Evolutionary conservation across 2,888 invertebrate genomes (phyloP).

Genomic region (Eumerus sabulonum): DNA sequence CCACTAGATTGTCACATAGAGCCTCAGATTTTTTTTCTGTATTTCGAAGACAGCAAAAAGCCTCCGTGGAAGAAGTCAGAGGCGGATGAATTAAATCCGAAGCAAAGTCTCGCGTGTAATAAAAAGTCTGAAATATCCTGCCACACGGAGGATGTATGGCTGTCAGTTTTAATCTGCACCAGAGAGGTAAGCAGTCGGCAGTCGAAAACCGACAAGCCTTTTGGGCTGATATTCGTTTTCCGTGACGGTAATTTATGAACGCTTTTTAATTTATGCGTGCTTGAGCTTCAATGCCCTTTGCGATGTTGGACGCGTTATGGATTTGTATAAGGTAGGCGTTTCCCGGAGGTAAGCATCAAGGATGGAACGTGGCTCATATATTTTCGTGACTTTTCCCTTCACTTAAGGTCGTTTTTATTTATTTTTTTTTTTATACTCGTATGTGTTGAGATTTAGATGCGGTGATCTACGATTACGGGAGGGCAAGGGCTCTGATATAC

Average conservation of each 20-base stretch:
- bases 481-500: too few relatives aligned
- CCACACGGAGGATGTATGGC: constrained; percentile 34
- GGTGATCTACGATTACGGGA: too few relatives aligned
- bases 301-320: too few relatives aligned
- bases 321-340: too few relatives aligned
- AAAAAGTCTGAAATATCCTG: constrained; percentile 19
- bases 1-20: constrained; percentile 53
- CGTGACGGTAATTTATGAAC: constrained; percentile 58
- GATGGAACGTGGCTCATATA: too few relatives aligned
- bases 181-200: constrained; percentile 22
- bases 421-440: too few relatives aligned
- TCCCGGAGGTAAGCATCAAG: too few relatives aligned
- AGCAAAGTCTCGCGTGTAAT: constrained; percentile 37
- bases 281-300: not conserved
- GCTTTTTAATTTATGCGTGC: constrained; percentile 44
- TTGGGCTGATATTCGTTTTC: constrained; percentile 41
- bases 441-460: too few relatives aligned
- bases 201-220: constrained; percentile 28
- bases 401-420: too few relatives aligned
- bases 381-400: too few relatives aligned
- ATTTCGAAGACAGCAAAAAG: constrained; percentile 15
- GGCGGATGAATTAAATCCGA: constrained; percentile 50
- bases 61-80: constrained; percentile 20
- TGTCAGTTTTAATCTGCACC: constrained; percentile 36
- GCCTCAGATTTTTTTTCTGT: constrained; percentile 50